Conservation (phyloP, 2,888 invertebrate species). For the Tenthredo distinguenda region DNA sequence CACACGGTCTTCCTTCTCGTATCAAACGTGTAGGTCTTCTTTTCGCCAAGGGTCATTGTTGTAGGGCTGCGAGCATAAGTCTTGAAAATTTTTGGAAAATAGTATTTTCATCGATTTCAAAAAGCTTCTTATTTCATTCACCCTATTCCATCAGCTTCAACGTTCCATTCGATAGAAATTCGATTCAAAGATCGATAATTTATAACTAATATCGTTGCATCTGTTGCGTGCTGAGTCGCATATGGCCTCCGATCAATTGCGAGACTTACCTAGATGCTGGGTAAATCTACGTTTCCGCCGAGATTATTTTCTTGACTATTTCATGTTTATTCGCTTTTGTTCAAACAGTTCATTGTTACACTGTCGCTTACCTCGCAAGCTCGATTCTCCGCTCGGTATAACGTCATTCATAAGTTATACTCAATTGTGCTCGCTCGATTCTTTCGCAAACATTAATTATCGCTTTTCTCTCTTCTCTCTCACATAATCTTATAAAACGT, state of each 20-base stretch:
- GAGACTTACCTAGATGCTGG: neutral
- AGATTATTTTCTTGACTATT: neutral
- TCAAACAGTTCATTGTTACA: neutral
- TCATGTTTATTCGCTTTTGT: neutral
- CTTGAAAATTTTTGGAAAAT: neutral
- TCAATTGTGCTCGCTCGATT: neutral
- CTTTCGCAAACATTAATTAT: slow-evolving; percentile 1
- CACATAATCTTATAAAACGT: too few species aligned
- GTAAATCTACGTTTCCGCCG: neutral
- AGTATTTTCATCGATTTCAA: too few species aligned
- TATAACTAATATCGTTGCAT: neutral
- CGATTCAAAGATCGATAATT: neutral
- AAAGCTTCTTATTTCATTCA: too few species aligned
- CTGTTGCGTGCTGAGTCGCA: neutral
- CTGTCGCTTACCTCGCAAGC: neutral
- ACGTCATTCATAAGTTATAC: neutral
- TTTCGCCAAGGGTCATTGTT: neutral
- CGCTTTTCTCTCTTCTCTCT: neutral
- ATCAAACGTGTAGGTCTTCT: neutral
- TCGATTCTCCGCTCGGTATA: neutral
- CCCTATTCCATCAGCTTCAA: neutral
- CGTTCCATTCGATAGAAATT: neutral
- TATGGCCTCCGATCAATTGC: slow-evolving; percentile 12
- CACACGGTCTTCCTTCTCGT: neutral
- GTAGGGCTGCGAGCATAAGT: neutral